Evolutionary conservation across 2,888 invertebrate genomes (phyloP).

Genomic region (Sinotaia quadrata): DNA sequence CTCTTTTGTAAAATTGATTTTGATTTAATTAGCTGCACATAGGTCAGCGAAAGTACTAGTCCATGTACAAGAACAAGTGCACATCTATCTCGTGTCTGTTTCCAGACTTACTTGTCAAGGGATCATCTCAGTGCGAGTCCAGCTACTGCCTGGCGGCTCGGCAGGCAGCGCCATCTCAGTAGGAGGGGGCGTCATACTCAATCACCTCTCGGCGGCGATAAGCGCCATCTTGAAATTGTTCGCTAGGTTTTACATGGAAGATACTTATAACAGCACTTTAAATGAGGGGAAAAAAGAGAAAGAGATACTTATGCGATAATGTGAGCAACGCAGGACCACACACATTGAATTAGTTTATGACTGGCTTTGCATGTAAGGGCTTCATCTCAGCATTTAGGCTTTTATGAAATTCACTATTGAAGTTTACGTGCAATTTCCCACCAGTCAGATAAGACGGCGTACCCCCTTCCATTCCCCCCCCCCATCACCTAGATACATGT

Average conservation of each 20-base stretch:
- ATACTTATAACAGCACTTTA: neutral
- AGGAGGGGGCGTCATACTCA: constrained; percentile 25
- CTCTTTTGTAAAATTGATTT: too few relatives aligned
- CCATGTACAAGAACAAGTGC: too few relatives aligned
- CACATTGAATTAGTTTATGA: neutral
- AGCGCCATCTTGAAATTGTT: constrained; percentile 25
- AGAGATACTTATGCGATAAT: constrained; percentile 3
- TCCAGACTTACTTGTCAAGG: neutral
- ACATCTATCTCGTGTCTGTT: too few relatives aligned
- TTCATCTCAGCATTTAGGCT: too few relatives aligned
- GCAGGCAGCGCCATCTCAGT: constrained; percentile 24
- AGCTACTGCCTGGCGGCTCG: constrained; percentile 10
- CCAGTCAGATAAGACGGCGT: too few relatives aligned
- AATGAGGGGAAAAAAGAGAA: neutral
- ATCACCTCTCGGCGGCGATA: constrained; percentile 15
- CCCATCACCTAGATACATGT: too few relatives aligned
- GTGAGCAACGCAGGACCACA: neutral
- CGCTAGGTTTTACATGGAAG: constrained; percentile 2
- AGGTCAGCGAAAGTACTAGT: too few relatives aligned
- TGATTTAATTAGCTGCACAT: too few relatives aligned
- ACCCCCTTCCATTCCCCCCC: too few relatives aligned
- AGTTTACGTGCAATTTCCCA: too few relatives aligned
- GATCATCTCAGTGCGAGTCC: constrained; percentile 7
- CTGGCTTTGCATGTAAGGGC: too few relatives aligned
- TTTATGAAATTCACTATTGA: too few relatives aligned